Evolutionary conservation across 2,888 invertebrate genomes (phyloP), one percentile per base, ranked within the genome.

Genomic region (Ormyrus thymus): DNA sequence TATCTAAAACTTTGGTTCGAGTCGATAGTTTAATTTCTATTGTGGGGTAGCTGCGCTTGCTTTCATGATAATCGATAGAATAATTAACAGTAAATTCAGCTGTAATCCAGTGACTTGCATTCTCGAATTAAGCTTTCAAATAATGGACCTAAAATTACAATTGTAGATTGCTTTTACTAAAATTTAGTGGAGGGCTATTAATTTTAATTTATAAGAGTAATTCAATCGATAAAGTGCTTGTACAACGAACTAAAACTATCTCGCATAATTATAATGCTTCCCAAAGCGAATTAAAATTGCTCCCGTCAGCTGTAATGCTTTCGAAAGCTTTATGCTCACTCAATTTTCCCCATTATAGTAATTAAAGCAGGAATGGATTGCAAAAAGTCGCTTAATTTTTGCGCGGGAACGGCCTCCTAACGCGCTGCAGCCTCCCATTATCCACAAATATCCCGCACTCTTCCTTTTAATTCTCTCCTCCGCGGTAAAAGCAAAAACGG

Each of bases 181-280:
- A 70, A 69, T 68, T 66, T 50, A 51, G 68, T 11, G 53, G 50
- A 58, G 53, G 50, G 65, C 70, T 70, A 70, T 70, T 76, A 70
- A 70, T 70, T 64, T 70, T 76, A 76, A 76, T 76, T 76, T 64
- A 58, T 58, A 70, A 48, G 58, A 70, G 70, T 70, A 53, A 76
- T 70, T 76, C 55, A 64, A 76, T 76, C 76, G 64, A 70, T 76
- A 76, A 62, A 64, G 55, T 62, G 29, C 69, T 59, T 11, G 59
- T 8, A 29, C 10, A 13, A 46, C 46, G 13, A 48, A 61, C 58
- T 68, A 66, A 78, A 78, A 72, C 65, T 72, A 72, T 78, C 64
- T 71, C 61, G 66, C 11, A 13, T 78, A 59, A 78, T 78, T 72
- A 78, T 72, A 61, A 72, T 66, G 53, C 66, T 68, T 72, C 55